A percentile compares a stretch with the other conserved stretches of the same genome.
These are phyloP conservation scores for Fulica atra DNA, from an alignment of 2,113 vertebrate species.

Conservation along the genomic window DNA sequence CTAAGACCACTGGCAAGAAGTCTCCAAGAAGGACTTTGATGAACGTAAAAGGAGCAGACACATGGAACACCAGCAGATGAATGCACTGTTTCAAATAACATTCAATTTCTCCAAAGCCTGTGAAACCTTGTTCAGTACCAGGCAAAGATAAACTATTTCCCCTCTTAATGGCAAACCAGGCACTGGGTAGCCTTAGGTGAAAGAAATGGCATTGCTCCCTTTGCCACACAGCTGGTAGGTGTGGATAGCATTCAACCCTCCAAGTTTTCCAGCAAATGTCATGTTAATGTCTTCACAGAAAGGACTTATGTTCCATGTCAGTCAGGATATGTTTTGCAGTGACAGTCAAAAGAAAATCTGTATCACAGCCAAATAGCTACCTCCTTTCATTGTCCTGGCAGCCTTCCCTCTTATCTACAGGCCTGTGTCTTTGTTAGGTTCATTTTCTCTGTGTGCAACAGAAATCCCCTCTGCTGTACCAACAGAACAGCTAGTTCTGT, in stretches of 20 bases:
- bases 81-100: background rate
- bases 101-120: slow-evolving; percentile 37
- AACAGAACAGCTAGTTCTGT: background rate
- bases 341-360: background rate
- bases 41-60: background rate
- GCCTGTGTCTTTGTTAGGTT: slow-evolving; percentile 14
- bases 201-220: slow-evolving; percentile 42
- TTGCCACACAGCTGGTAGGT: slow-evolving; percentile 44
- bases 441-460: background rate
- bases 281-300: background rate
- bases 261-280: slow-evolving; percentile 9
- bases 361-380: background rate
- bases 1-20: background rate
- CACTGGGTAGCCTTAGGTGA: slow-evolving; percentile 7
- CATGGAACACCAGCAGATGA: slow-evolving; percentile 2
- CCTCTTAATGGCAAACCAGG: slow-evolving; percentile 8
- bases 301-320: background rate
- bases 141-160: slow-evolving; percentile 30
- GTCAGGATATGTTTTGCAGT: background rate
- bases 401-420: background rate
- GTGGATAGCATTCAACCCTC: slow-evolving; percentile 63
- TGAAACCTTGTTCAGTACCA: slow-evolving; percentile 27
- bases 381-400: slow-evolving; percentile 25
- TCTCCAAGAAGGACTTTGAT: background rate
- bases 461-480: background rate